Percentiles rank a stretch among this genome's conserved stretches.
phyloP scores from a whole-genome alignment of 2,113 vertebrate genomes.

The Dicerorhinus sumatrensis region DNA sequence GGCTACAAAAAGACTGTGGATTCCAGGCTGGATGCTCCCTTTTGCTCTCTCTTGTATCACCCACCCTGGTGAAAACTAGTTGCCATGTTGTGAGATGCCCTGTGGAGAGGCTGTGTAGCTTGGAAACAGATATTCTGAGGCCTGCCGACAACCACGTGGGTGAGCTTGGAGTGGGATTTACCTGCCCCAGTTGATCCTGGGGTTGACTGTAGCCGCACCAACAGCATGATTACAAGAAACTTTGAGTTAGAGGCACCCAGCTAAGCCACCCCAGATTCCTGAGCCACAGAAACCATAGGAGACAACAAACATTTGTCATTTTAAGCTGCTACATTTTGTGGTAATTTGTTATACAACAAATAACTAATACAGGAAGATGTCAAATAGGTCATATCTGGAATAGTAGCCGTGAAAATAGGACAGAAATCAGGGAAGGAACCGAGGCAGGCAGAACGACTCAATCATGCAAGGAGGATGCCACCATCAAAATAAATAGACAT shows the following conservation, averaged over 20 bases:
- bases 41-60: background rate
- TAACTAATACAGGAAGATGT: background rate
- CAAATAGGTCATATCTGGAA: background rate
- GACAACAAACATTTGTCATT: background rate
- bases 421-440: background rate
- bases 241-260: background rate
- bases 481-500: background rate
- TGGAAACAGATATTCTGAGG: background rate
- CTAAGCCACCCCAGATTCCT: background rate
- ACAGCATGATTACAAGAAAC: background rate
- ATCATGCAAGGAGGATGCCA: background rate
- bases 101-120: background rate
- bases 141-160: rapidly evolving
- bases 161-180: background rate
- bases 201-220: rapidly evolving
- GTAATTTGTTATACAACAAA: background rate
- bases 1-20: background rate
- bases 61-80: background rate
- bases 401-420: background rate
- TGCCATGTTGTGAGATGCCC: background rate
- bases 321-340: background rate
- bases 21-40: background rate
- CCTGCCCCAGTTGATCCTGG: background rate
- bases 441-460: background rate
- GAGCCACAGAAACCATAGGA: background rate